Base-by-base conservation (phyloP, 2,888 invertebrate species). In the Thera obeliscata region DNA sequence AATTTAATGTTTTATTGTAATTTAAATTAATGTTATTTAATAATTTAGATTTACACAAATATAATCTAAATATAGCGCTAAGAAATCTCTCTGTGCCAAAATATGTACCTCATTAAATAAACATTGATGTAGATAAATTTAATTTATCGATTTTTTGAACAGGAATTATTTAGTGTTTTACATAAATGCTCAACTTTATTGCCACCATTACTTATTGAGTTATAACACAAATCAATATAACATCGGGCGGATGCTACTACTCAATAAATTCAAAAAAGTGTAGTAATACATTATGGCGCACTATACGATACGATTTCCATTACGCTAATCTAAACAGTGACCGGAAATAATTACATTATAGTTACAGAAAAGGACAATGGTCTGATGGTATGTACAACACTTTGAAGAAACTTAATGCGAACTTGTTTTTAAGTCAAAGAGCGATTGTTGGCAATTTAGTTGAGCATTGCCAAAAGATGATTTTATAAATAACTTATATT, bases 71-170 rank as follows among this genome's bases (percentile, higher is more conserved):
- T 46, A 82, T 91, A 91, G 88, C 79, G 86, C 75, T 92, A 93
- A 92, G 91, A 87, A 95, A 94, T 95, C 95, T 95, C 95, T 95
- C 95, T 96, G 96, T 96, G 96, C 96, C 96, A 96, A 96, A 96
- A 96, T 94, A 95, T 95, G 96, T 96, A 96, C 96, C 96, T 96
- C 96, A 96, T 95, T 89, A 94, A 95, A 79, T 93, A 90, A 89
- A 90, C 88, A 87, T 82, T 87, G 87, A 89, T 87, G 84, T 93
- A 92, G 91, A 87, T 92, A 91, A 90, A 88, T 81, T 66, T 86
- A 89, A 90, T 87, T 75, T 86, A 84, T 83, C 83, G 82, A 79
- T 87, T 88, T 81, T 85, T 89, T 88, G 77, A 84, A 84, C 83
- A 87, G 84, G 81, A 85, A 81, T 87, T 86, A 78, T 83, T 89